Percentiles rank a stretch among this genome's conserved stretches.
Conservation (phyloP, 2,797 vertebrate species). For the Premnoplex brunnescens region DNA sequence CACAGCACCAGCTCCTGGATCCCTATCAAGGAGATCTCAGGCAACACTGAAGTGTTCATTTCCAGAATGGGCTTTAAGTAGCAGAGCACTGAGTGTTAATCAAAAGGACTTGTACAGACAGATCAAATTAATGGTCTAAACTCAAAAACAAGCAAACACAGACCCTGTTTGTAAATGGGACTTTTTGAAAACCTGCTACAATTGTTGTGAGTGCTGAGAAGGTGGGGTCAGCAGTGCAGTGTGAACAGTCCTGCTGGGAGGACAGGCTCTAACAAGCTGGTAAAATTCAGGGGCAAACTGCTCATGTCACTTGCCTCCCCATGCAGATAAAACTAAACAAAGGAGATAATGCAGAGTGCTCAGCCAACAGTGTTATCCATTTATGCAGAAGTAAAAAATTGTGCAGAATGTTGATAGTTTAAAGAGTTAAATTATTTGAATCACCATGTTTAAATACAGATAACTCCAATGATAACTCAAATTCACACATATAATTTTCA, state of each 20-base stretch:
- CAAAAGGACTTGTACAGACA: background rate
- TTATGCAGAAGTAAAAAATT: background rate
- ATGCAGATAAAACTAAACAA: background rate
- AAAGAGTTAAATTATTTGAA: background rate
- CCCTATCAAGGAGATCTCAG: background rate
- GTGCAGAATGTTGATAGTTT: background rate
- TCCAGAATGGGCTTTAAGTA: background rate
- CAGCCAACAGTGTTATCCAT: background rate
- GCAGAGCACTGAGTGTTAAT: background rate
- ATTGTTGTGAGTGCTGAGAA: background rate
- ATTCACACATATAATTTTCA: background rate
- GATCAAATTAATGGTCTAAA: background rate
- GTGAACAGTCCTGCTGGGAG: rapidly evolving
- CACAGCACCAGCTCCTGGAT: background rate
- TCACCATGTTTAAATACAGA: background rate
- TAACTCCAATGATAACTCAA: background rate
- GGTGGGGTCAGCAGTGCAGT: rapidly evolving
- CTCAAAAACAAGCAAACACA: background rate
- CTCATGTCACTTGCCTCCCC: background rate
- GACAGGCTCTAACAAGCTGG: background rate
- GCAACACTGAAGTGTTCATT: background rate
- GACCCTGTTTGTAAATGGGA: background rate
- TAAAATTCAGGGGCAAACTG: background rate
- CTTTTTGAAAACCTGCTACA: background rate
- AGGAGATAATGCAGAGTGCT: background rate